A percentile compares a stretch with the other conserved stretches of the same genome.
phyloP scores from a whole-genome alignment of 92 coral and sea anemone genomes.

The Porites divaricata region DNA sequence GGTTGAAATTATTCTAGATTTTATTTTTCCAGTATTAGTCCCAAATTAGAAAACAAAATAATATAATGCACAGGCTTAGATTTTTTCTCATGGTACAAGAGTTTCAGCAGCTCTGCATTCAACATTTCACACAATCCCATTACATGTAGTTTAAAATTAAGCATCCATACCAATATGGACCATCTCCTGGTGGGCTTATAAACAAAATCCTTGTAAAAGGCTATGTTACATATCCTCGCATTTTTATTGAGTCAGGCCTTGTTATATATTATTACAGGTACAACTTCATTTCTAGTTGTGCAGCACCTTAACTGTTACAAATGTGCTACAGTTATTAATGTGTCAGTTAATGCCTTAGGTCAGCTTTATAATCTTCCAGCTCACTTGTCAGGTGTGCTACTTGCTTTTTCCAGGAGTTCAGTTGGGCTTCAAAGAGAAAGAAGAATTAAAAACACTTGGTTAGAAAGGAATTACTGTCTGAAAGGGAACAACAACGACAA shows the following conservation, averaged over 20 bases:
- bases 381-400: constrained; percentile 72
- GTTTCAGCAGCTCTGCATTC: too few relatives aligned
- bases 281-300: neutral
- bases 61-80: too few relatives aligned
- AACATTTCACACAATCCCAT: too few relatives aligned
- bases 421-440: neutral
- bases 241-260: neutral
- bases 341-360: constrained; percentile 58
- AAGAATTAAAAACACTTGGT: neutral
- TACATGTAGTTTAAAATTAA: neutral
- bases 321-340: neutral
- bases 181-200: neutral
- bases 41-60: too few relatives aligned
- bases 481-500: neutral
- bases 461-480: neutral
- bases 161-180: neutral
- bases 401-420: constrained; percentile 67
- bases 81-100: too few relatives aligned
- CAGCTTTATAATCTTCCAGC: constrained; percentile 85
- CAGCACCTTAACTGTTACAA: neutral
- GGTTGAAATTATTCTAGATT: too few relatives aligned
- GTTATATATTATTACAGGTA: neutral
- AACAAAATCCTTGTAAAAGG: too few relatives aligned
- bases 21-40: too few relatives aligned
- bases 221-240: neutral